Conservation (phyloP, 2,888 invertebrate species). For the Phyllotreta striolata region DNA sequence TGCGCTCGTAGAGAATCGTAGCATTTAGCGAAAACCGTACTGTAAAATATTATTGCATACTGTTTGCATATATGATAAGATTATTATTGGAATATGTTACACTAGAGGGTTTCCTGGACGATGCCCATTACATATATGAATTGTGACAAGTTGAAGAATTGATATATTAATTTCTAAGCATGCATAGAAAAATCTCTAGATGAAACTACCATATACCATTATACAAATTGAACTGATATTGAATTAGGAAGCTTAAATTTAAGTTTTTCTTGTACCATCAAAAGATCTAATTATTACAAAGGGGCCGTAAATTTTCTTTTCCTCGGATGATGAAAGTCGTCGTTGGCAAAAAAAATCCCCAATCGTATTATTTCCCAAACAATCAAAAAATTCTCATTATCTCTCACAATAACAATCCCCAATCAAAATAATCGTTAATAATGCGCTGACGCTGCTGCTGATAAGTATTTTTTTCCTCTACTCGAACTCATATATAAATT, state of each 20-base stretch:
- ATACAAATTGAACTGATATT: too few species aligned
- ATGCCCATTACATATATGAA: neutral
- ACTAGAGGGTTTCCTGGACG: constrained; percentile 2
- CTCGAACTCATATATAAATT: constrained; percentile 47
- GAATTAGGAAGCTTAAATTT: too few species aligned
- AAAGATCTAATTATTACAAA: too few species aligned
- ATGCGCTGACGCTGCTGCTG: constrained; percentile 43
- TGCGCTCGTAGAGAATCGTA: constrained; percentile 9
- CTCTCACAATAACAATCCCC: constrained; percentile 45
- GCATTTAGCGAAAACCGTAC: constrained; percentile 13
- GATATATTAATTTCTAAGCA: too few species aligned
- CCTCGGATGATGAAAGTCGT: constrained; percentile 35
- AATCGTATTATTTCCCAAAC: constrained; percentile 42
- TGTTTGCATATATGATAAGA: constrained; percentile 19
- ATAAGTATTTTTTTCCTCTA: constrained; percentile 41
- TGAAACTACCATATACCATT: too few species aligned
- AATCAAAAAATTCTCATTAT: constrained; percentile 45
- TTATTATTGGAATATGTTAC: constrained; percentile 11
- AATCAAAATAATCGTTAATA: constrained; percentile 47
- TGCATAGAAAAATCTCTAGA: too few species aligned
- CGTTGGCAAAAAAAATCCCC: constrained; percentile 39
- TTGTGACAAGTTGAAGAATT: too few species aligned
- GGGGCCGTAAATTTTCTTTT: constrained; percentile 34
- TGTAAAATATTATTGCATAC: constrained; percentile 18
- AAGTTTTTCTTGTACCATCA: too few species aligned